Percentiles rank a stretch among this genome's conserved stretches.
Conservation (phyloP, 2,113 vertebrate genomes). For the Forbesichthys agassizii region DNA sequence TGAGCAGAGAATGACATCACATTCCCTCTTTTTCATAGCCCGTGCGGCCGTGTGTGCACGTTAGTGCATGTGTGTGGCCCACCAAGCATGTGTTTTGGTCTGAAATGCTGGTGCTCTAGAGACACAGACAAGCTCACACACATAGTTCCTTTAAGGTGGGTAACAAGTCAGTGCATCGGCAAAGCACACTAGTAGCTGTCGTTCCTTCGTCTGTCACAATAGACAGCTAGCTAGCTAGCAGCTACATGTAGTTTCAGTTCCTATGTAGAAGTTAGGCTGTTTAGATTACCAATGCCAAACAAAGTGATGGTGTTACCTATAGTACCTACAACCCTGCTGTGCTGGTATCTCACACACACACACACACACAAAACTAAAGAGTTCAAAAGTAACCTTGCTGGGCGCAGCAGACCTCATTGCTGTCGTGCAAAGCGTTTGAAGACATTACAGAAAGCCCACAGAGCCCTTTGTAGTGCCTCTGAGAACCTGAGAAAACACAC, state of each 20-base stretch:
- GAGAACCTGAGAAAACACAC: conserved; percentile 14
- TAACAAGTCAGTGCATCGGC: background rate
- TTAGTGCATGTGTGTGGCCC: too few relatives aligned
- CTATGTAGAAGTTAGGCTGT: background rate
- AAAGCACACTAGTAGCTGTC: background rate
- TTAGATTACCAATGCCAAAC: background rate
- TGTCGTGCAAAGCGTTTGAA: background rate
- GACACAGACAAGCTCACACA: too few relatives aligned
- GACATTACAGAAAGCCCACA: background rate
- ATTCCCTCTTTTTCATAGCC: too few relatives aligned
- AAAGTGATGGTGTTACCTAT: too few relatives aligned
- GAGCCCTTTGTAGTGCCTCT: background rate
- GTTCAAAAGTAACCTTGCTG: background rate
- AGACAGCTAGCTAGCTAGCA: background rate
- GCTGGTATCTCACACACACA: too few relatives aligned
- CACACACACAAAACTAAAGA: background rate
- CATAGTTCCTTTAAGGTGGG: background rate
- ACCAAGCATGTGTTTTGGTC: too few relatives aligned
- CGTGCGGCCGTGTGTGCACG: too few relatives aligned
- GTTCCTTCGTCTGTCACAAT: background rate
- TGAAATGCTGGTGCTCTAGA: too few relatives aligned
- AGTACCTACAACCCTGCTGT: too few relatives aligned
- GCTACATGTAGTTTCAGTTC: background rate
- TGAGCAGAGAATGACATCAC: too few relatives aligned
- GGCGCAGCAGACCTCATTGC: background rate